Evolutionary conservation across 2,113 vertebrate genomes (phyloP).

Genomic region (Protomyctophum bolini): DNA sequence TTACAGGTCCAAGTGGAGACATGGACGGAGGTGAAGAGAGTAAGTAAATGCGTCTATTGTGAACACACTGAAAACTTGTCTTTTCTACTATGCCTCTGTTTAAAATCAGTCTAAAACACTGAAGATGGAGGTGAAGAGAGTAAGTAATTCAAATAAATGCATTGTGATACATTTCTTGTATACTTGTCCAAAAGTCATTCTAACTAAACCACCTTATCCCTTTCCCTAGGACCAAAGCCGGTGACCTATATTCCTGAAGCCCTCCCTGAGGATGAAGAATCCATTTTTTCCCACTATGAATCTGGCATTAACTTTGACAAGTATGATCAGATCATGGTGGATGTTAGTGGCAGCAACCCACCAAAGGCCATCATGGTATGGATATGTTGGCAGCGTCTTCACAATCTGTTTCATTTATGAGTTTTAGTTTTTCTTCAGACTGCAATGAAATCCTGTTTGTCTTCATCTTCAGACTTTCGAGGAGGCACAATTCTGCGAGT

Average conservation of each 20-base stretch:
- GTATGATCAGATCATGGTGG: constrained; percentile 88
- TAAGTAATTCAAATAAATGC: no score
- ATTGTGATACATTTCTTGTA: no score
- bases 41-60: constrained; percentile 35
- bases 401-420: neutral
- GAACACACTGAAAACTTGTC: neutral
- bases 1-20: neutral
- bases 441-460: neutral
- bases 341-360: constrained; percentile 86
- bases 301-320: constrained; percentile 94
- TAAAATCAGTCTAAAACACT: neutral
- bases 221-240: constrained; percentile 29
- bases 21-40: constrained; percentile 20
- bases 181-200: no score
- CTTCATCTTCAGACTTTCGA: constrained; percentile 82
- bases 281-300: constrained; percentile 88
- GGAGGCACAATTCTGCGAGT: constrained; percentile 84
- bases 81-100: neutral
- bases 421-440: neutral
- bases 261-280: constrained; percentile 85
- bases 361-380: constrained; percentile 86
- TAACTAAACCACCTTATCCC: no score
- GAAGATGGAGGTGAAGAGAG: no score
- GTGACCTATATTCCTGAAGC: constrained; percentile 90
- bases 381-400: constrained; percentile 68